Evolutionary conservation across 1,140 invertebrate genomes (phyloP).

Genomic region (Pristionchus pacificus): DNA sequence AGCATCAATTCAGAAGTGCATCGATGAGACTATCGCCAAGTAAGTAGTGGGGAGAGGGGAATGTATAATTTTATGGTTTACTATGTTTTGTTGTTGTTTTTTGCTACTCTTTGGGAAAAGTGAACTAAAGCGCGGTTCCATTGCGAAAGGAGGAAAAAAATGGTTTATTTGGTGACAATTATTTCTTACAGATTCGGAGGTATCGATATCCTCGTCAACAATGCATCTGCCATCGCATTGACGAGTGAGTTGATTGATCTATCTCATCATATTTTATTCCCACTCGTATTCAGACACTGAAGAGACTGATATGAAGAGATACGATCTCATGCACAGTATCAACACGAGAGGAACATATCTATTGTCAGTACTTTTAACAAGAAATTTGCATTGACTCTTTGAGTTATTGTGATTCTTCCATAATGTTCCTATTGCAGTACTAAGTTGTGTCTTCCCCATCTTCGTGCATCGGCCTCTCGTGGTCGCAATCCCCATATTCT

Average conservation of each 20-base stretch:
- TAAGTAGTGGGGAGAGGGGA: too few species aligned
- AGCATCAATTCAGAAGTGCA: slow-evolving; percentile 73
- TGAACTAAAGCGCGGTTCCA: too few species aligned
- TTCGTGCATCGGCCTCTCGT: background rate
- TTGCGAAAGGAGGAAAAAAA: too few species aligned
- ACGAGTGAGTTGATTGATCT: slow-evolving; percentile 65
- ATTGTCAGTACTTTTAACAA: slow-evolving; percentile 63
- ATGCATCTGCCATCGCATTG: slow-evolving; percentile 73
- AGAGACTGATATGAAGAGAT: slow-evolving; percentile 87
- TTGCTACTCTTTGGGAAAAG: too few species aligned
- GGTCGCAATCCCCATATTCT: slow-evolving; percentile 82
- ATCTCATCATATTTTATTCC: slow-evolving; percentile 75
- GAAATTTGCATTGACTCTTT: too few species aligned
- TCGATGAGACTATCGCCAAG: slow-evolving; percentile 71
- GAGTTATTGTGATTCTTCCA: background rate
- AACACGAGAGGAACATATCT: slow-evolving; percentile 87
- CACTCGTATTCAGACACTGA: slow-evolving; percentile 79
- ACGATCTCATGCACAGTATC: slow-evolving; percentile 86
- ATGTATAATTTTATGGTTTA: too few species aligned
- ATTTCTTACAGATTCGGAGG: slow-evolving; percentile 80
- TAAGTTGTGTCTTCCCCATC: background rate
- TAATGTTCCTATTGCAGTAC: background rate
- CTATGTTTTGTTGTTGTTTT: too few species aligned
- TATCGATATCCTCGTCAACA: slow-evolving; percentile 76
- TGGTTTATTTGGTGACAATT: background rate